Base-by-base conservation (phyloP, 2,888 invertebrate genomes). In the Acanthosepion pharaonis region DNA sequence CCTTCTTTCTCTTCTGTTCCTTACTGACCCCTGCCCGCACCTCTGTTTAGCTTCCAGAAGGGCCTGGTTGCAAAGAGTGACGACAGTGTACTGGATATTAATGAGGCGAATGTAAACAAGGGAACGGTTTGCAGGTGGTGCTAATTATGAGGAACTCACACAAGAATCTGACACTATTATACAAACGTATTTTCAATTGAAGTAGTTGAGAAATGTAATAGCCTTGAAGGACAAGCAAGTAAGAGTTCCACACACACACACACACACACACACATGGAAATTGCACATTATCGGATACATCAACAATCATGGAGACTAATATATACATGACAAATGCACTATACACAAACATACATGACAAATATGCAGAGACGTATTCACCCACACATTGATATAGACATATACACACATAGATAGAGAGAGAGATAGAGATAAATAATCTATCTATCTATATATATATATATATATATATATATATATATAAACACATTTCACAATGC, bases 81-180 rank as follows among this genome's bases (percentile, higher is more conserved):
- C 78, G 78, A 78, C 78, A 78, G n/a, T 49, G 92, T 92, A 11
- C 11, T 42, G 49, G 92, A 92, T 92, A 92, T 92, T 92, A 92
- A 92, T 78, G 51, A 28, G 92, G 20, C 49, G n/a, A 49, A 51
- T 48, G 49, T 92, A 92, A 92, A 92, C 92, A 92, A 92, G 28
- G 92, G 92, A 48, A 92, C 48, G 92, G 49, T n/a, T 92, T 49
- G 49, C 48, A 92, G 92, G 51, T 92, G 92, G 51, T 5, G 92
- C 92, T 92, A 92, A 92, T 92, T 92, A 92, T 92, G 92, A 92
- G 92, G 49, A 49, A 92, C 51, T 92, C 92, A 92, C 92, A 92
- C 48, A 92, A 92, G 92, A 51, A 48, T 92, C 49, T 51, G 51
- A 51, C 92, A 48, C 92, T 78, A 33, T 78, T 78, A 33, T 78